Base-by-base conservation (phyloP, 1,140 invertebrate species). In the Bombus pascuorum region DNA sequence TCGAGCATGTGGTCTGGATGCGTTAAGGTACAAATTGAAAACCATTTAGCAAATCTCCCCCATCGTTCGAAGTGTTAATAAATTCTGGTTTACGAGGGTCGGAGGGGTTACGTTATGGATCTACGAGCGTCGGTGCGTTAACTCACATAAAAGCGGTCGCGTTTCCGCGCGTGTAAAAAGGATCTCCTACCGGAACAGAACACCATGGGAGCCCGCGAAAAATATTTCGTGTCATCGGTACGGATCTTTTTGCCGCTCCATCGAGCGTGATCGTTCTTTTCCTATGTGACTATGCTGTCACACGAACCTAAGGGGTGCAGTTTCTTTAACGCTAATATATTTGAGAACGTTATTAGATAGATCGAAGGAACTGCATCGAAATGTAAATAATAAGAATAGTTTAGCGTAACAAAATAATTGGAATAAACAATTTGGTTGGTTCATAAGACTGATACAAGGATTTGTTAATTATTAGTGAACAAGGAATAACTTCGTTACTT, bases 1-100 rank as follows among this genome's bases (percentile, higher is more conserved):
- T 83, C 90, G 87, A 89, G 85, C 92, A 93, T 91, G 92, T 94
- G 91, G 91, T 83, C 89, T 82, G 75, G 83, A 85, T 79, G 91
- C 90, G 93, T 92, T 92, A 89, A 93, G 92, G 92, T 95, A 95
- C 94, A 95, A 95, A 95, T 95, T 95, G 95, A 95, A 95, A 95
- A 95, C 94, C 94, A 95, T 95, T 95, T 93, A 91, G 91, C 93
- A 94, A 95, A 95, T 95, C 94, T 94, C 92, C 90, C 88, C 86
- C 81, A 86, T 86, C 93, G 91, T 92, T 94, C 91, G 78, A 90
- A 94, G 93, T 95, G 94, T 95, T 95, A 95, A 95, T 95, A 95
- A 95, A 95, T 95, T 95, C 92, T 91, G 94, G 93, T 95, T 95
- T 95, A 95, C 93, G 94, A 95, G 91, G 91, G 91, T 91, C 83